Evolutionary conservation across 2,797 vertebrate genomes (phyloP).

Genomic region (Cetoscarus ocellatus): DNA sequence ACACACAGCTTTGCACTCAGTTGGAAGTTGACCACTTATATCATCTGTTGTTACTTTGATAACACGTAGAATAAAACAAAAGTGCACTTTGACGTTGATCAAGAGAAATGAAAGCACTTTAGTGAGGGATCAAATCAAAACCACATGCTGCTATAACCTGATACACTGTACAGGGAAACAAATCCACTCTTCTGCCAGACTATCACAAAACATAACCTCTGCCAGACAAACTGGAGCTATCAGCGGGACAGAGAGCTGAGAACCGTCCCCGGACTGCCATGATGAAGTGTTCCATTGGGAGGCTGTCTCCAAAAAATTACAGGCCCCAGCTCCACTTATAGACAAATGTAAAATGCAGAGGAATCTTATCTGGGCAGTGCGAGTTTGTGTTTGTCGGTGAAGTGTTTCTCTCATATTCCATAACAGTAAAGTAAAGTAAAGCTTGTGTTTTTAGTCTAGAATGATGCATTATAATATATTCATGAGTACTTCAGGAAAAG

Average conservation of each 20-base stretch:
- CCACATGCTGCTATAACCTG: conserved; percentile 75
- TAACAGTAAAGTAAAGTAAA: conserved; percentile 33
- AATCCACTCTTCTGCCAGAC: conserved; percentile 65
- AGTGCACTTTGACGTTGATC: conserved; percentile 61
- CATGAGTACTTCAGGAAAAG: neutral
- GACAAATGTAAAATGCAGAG: conserved; percentile 51
- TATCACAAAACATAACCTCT: conserved; percentile 72
- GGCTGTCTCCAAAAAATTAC: conserved; percentile 70
- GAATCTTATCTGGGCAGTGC: conserved; percentile 64
- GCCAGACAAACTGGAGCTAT: conserved; percentile 77
- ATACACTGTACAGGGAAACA: conserved; percentile 63
- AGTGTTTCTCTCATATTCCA: conserved; percentile 55
- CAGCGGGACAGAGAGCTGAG: conserved; percentile 66
- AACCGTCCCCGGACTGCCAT: conserved; percentile 63
- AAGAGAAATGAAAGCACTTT: conserved; percentile 69
- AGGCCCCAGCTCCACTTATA: conserved; percentile 65
- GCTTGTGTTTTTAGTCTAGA: conserved; percentile 26
- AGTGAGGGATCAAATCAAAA: conserved; percentile 73
- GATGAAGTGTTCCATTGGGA: conserved; percentile 78
- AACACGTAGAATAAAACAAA: conserved; percentile 69
- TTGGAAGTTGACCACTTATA: conserved; percentile 55
- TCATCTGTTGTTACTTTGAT: conserved; percentile 73
- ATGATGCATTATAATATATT: conserved; percentile 7
- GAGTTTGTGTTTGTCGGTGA: conserved; percentile 37
- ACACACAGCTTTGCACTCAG: conserved; percentile 29